Evolutionary conservation across 2,797 vertebrate genomes (phyloP), one percentile per base, ranked within the genome.

Genomic region (Sebastes kiyomatsui): DNA sequence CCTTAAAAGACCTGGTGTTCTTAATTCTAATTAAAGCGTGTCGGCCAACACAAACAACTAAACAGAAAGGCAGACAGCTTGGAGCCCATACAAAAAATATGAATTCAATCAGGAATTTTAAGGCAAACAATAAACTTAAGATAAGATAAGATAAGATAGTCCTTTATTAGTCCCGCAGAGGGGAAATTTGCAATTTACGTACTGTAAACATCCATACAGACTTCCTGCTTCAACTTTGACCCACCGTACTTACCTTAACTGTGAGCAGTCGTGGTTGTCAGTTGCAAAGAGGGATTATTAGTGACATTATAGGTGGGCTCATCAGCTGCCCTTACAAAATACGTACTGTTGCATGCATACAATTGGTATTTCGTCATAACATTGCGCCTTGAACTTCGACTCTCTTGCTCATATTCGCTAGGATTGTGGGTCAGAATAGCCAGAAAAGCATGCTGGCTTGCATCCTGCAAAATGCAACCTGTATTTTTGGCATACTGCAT

Each of bases 31-130:
- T 64, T 18, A 7, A 25, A 59, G 22, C 5, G 25, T 12, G 49
- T 64, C 30, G 67, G 71, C 60, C 28, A 77, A 75, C 16, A 83
- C 25, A 72, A 75, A 79, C 12, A 65, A 61, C 18, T 14, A 52
- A 72, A 80, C 38, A 73, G 9, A 56, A 62, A 52, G 10, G 1
- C 61, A 38, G 72, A 52, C 18, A 62, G n/a, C 25, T 33, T 0
- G 2, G 52, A 76, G 11, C 2, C 67, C 3, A 25, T 28, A 1
- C 9, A 10, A 52, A 35, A 38, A 46, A 49, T 16, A 33, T 3
- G 1, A 28, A 70, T 32, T 35, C 20, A 67, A 1, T 42, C 32
- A 27, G 2, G 56, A 65, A 42, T 28, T 72, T 11, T 3, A 25
- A 56, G 30, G 8, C 2, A 61, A 35, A 52, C 7, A 0, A 59